A percentile compares a stretch with the other conserved stretches of the same genome.
These are phyloP conservation scores for Cenopis cana DNA, from an alignment of 2,888 invertebrate species.

Conservation along the genomic window DNA sequence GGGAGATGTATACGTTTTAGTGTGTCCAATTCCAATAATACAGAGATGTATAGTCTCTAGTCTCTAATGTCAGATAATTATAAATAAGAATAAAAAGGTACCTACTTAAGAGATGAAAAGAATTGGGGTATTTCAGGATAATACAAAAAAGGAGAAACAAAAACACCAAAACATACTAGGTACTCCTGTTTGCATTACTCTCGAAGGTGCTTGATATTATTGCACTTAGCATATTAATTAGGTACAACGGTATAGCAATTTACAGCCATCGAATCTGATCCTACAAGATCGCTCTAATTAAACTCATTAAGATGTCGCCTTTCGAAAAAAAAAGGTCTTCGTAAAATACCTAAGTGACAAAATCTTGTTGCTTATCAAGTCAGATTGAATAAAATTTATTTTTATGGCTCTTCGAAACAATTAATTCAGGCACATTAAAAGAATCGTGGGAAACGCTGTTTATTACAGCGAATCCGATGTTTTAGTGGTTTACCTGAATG, in stretches of 20 bases:
- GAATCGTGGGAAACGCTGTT: slow-evolving; percentile 37
- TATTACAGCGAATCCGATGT: slow-evolving; percentile 7
- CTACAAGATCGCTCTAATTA: slow-evolving; percentile 26
- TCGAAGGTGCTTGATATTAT: slow-evolving; percentile 13
- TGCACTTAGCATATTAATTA: slow-evolving; percentile 1
- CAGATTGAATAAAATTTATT: slow-evolving; percentile 37
- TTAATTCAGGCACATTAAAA: slow-evolving; percentile 30
- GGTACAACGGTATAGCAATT: slow-evolving; percentile 4
- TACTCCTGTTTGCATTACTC: neutral
- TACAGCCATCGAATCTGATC: slow-evolving; percentile 19
- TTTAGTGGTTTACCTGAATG: slow-evolving; percentile 4
- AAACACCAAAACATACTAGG: neutral
- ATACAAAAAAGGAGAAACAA: too few relatives aligned
- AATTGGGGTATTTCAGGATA: too few relatives aligned
- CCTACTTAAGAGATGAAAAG: too few relatives aligned
- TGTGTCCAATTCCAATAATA: too few relatives aligned
- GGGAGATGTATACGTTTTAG: too few relatives aligned
- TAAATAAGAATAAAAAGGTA: too few relatives aligned
- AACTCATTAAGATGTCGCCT: slow-evolving; percentile 37
- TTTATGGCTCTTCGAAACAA: slow-evolving; percentile 35
- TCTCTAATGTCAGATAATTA: too few relatives aligned
- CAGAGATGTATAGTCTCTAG: too few relatives aligned
- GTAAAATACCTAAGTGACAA: slow-evolving; percentile 34
- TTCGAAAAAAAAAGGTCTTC: slow-evolving; percentile 21
- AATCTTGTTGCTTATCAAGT: slow-evolving; percentile 31